Evolutionary conservation across 1,140 invertebrate species (phyloP).

Genomic region (Drosophila seguyi): DNA sequence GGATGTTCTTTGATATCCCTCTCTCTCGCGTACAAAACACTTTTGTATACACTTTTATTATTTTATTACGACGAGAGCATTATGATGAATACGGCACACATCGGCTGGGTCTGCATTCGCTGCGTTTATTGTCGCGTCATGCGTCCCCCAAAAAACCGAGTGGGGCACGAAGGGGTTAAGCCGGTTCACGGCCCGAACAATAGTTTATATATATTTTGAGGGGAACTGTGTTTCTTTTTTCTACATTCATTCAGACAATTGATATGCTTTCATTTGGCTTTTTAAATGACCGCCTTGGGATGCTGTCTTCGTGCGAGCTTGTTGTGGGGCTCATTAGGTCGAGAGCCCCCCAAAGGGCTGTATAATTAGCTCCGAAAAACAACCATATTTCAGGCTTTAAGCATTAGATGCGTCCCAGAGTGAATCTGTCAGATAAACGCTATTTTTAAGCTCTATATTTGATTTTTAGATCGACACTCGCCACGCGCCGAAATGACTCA

Average conservation of each 20-base stretch:
- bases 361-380: constrained; percentile 66
- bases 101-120: constrained; percentile 30
- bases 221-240: constrained; percentile 2
- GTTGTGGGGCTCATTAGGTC: constrained; percentile 67
- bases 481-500: constrained; percentile 57
- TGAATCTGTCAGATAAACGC: constrained; percentile 68
- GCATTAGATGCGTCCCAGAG: constrained; percentile 21
- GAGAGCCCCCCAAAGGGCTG: constrained; percentile 58
- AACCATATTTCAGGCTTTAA: constrained; percentile 28
- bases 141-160: constrained; percentile 34
- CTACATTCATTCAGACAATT: constrained; percentile 59
- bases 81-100: constrained; percentile 32
- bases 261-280: constrained; percentile 69
- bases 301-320: constrained; percentile 23
- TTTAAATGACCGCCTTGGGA: constrained; percentile 37
- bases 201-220: constrained; percentile 32
- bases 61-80: constrained; percentile 53
- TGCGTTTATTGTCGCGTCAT: constrained; percentile 64
- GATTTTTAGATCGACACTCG: constrained; percentile 69
- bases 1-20: constrained; percentile 54
- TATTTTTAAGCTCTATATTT: constrained; percentile 67
- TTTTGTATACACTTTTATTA: constrained; percentile 69
- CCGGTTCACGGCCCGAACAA: constrained; percentile 30
- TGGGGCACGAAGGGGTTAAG: constrained; percentile 38
- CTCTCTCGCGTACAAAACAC: constrained; percentile 34